Base-by-base conservation (phyloP, 37 sponge, comb jelly and placozoan genomes). In the Corticium candelabrum region DNA sequence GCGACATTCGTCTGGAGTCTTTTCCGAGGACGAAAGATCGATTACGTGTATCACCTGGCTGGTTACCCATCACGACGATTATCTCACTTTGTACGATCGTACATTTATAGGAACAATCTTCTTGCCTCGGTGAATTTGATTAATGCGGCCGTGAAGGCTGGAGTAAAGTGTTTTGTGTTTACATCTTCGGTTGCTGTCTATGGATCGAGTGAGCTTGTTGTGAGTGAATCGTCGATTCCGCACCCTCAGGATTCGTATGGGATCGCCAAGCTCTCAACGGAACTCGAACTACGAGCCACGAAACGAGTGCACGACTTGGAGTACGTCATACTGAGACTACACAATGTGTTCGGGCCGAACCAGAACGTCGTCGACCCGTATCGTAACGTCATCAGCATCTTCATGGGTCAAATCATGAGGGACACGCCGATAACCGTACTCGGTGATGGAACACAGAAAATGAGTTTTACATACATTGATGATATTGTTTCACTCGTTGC, bases 21-120 rank as follows among this genome's bases (percentile, higher is more conserved):
- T 4, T 70, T 70, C 31, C 31, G 31, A 29, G 4, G 5, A 4
- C 21, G 5, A 7, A 70, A 70, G 33, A 29, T 70, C 31, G 36
- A 29, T 32, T 70, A 70, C 73, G 31, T 70, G 4, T 70, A 70
- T 70, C 73, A 70, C 73, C 21, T 70, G 73, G 73, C 73, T 7
- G 73, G 36, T 29, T 15, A 70, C 73, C 29, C 73, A 34, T 7
- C 29, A 4, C 5, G 31, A 5, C 36, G 4, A 7, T 29, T 70
- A 4, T 70, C 73, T 15, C 73, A 70, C 21, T 15, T 29, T 34
- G 36, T 34, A 5, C 73, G 73, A 29, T 35, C 73, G 31, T 70
- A 30, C 73, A 70, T 32, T 5, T 70, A 70, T 32, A 70, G 29
- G 36, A 70, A 70, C 31, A 32, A 29, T 7, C 73, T 70, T 7